Base-by-base conservation (phyloP, 1,140 invertebrate species). In the Orchestia grillus region DNA sequence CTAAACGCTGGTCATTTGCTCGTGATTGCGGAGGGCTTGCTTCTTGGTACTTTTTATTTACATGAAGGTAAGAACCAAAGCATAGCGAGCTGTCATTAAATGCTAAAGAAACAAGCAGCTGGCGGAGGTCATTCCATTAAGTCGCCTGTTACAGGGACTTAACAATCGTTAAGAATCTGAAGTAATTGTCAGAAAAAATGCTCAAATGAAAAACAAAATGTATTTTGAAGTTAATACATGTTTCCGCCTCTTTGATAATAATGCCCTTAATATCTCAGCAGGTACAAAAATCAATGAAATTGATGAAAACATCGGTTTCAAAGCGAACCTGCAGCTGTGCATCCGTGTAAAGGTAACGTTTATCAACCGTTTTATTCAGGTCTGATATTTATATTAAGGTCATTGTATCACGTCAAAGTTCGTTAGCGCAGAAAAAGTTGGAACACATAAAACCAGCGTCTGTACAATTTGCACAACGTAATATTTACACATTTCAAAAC, bases 1-100 rank as follows among this genome's bases (percentile, higher is more conserved):
- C 28, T 90, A 90, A 90, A 90, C 41, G 88, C 88, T 42, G 43
- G 88, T 44, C n/a, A 41, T 90, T 90, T 90, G n/a, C 88, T 44
- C 43, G 88, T 90, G 88, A 90, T 90, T 41, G 62, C 62, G 36
- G 62, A 77, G 62, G 62, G 36, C 62, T 15, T 15, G 11, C 36
- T 77, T 77, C 11, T 36, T 1, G 15, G 62, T 15, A 28, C 28
- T 36, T 36, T 77, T 28, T 77, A 77, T 77, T 28, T 77, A 77
- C 62, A 77, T 77, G 62, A 77, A 77, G 62, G 15, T 3, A 15
- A 3, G 15, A 77, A 77, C 28, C 62, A 23, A 77, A 77, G 36
- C 62, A 77, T 36, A 36, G 62, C 62, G 62, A 77, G 62, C 62
- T 77, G 62, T 28, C 1, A 23, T 19, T 1, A 77, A 36, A n/a